These are phyloP conservation scores for Myrmecobius fasciatus DNA, from an alignment of 2,113 vertebrate genomes.

Conservation along the genomic window DNA sequence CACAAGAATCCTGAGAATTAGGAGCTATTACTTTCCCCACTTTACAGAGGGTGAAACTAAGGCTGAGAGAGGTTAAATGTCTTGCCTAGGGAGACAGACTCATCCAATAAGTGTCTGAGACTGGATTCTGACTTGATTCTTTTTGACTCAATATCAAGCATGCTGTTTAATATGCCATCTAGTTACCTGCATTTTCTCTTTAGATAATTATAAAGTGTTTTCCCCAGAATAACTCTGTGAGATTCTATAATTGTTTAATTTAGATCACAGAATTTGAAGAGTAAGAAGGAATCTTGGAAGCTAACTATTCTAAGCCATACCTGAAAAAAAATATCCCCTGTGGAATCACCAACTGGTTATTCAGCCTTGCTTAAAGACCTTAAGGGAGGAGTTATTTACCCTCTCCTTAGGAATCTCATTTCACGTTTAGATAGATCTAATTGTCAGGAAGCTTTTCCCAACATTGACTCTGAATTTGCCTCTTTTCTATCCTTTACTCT, in stretches of 20 bases:
- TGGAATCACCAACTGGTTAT: background rate
- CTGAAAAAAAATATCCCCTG: background rate
- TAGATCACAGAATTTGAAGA: background rate
- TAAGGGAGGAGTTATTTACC: background rate
- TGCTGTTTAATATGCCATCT: background rate
- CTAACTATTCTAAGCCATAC: background rate
- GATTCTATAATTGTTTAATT: background rate
- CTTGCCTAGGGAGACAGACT: background rate
- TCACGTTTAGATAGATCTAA: background rate
- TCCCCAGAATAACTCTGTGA: background rate
- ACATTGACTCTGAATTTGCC: background rate
- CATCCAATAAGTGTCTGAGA: background rate
- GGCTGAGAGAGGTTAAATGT: background rate
- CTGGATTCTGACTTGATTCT: background rate
- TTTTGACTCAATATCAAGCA: background rate
- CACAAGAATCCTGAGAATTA: background rate
- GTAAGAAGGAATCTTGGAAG: background rate
- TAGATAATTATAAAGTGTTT: background rate
- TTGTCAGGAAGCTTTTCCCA: background rate
- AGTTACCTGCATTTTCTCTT: background rate
- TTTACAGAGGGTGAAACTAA: background rate
- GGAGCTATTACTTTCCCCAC: background rate
- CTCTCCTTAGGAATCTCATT: background rate
- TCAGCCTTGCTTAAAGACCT: background rate
- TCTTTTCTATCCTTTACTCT: background rate